phyloP scores from a whole-genome alignment of 2,888 invertebrate genomes.

The Tyria jacobaeae region DNA sequence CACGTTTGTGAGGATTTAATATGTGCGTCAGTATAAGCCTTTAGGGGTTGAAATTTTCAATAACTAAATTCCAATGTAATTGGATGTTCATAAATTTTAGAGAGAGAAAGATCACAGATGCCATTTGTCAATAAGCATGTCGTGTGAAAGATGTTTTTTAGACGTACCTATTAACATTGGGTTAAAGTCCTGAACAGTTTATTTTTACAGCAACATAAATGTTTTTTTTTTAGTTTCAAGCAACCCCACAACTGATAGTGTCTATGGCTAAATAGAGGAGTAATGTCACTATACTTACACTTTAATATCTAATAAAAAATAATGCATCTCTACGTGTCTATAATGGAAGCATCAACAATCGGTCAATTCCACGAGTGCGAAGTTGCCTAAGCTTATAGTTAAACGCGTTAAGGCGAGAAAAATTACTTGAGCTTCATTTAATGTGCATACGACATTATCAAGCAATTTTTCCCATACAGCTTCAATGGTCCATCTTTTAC shows the following conservation, averaged over 20 bases:
- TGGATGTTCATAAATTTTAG: too few species aligned
- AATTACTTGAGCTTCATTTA: conserved; percentile 62
- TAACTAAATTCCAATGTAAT: neutral
- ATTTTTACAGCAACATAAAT: neutral
- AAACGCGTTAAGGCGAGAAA: conserved; percentile 63
- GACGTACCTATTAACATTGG: neutral
- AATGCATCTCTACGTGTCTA: conserved; percentile 66
- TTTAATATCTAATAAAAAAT: conserved; percentile 52
- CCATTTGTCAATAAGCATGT: neutral
- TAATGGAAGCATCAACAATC: conserved; percentile 81
- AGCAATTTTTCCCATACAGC: conserved; percentile 65
- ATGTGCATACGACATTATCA: conserved; percentile 37
- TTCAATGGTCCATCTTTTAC: conserved; percentile 84
- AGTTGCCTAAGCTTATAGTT: conserved; percentile 75
- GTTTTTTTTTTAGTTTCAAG: conserved; percentile 13
- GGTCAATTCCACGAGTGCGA: conserved; percentile 85
- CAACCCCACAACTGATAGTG: conserved; percentile 22
- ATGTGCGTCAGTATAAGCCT: conserved; percentile 51
- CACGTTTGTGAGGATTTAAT: conserved; percentile 1
- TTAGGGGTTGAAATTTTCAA: conserved; percentile 34
- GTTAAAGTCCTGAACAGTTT: neutral
- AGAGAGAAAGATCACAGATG: too few species aligned
- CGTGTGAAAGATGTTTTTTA: neutral
- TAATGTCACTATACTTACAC: conserved; percentile 39
- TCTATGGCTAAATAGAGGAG: conserved; percentile 39